A percentile compares a stretch with the other conserved stretches of the same genome.
phyloP scores from a whole-genome alignment of 2,888 invertebrate species.

The Belgica antarctica region DNA sequence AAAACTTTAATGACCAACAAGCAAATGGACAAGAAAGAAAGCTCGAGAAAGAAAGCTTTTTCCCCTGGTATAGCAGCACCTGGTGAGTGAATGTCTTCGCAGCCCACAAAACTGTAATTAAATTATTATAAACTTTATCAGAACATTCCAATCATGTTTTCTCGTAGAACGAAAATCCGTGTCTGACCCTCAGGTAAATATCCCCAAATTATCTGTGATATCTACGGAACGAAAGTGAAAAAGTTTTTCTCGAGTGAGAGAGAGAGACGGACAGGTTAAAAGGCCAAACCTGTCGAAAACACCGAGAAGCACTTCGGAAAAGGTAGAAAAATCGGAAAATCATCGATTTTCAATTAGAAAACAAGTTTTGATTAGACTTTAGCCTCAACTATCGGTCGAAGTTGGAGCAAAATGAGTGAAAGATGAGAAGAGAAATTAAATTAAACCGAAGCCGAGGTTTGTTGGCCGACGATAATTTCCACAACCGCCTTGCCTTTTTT shows the following conservation, averaged over 20 bases:
- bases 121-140: slow-evolving; percentile 22
- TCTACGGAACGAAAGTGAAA: neutral
- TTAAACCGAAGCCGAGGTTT: neutral
- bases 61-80: no score
- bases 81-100: neutral
- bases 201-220: slow-evolving; percentile 19
- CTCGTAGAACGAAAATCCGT: neutral
- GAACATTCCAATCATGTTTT: neutral
- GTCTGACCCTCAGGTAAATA: neutral
- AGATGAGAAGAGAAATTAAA: neutral
- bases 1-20: no score
- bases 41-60: no score
- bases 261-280: no score
- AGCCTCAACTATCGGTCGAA: neutral
- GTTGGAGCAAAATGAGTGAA: neutral
- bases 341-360: slow-evolving; percentile 36
- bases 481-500: slow-evolving; percentile 8
- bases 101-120: slow-evolving; percentile 5
- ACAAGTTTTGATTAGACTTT: slow-evolving; percentile 1
- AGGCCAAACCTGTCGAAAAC: neutral
- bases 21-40: no score
- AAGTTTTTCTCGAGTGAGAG: neutral
- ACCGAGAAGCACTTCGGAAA: neutral
- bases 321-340: neutral
- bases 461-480: slow-evolving; percentile 20